Percentiles rank a stretch among this genome's conserved stretches.
These are phyloP conservation scores for Diploptera punctata DNA, from an alignment of 2,888 invertebrate species.

Conservation along the genomic window DNA sequence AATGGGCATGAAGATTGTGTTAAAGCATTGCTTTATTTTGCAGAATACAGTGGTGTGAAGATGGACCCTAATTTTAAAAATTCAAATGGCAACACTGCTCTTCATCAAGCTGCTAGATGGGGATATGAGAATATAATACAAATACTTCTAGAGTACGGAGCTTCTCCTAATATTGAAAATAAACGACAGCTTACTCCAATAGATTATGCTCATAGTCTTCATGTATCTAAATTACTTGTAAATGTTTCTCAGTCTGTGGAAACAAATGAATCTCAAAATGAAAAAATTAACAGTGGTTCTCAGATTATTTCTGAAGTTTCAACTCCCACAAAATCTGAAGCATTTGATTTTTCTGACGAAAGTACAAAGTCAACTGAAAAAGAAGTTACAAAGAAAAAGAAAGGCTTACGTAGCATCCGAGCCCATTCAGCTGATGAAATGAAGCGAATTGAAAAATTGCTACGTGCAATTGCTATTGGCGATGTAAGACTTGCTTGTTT, in stretches of 20 bases:
- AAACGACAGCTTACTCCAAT: slow-evolving; percentile 66
- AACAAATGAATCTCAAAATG: no score
- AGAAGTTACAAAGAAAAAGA: slow-evolving; percentile 11
- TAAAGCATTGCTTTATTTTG: slow-evolving; percentile 77
- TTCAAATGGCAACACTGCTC: slow-evolving; percentile 71
- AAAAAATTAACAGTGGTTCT: no score
- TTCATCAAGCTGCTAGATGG: slow-evolving; percentile 74
- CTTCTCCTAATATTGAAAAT: slow-evolving; percentile 67
- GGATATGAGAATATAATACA: slow-evolving; percentile 71
- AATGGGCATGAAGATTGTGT: slow-evolving; percentile 83
- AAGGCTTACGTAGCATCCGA: slow-evolving; percentile 48
- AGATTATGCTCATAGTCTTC: slow-evolving; percentile 71
- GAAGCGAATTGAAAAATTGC: slow-evolving; percentile 65
- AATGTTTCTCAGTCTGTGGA: no score
- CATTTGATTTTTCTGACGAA: slow-evolving; percentile 47
- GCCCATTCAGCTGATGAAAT: slow-evolving; percentile 53
- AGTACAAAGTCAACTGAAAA: slow-evolving; percentile 15
- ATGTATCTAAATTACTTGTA: slow-evolving; percentile 56
- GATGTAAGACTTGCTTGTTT: slow-evolving; percentile 75
- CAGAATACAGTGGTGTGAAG: slow-evolving; percentile 64
- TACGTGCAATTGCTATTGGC: slow-evolving; percentile 72
- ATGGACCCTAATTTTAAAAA: slow-evolving; percentile 69
- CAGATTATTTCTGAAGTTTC: background rate
- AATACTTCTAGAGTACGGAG: slow-evolving; percentile 73
- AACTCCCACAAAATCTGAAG: slow-evolving; percentile 2